Base-by-base conservation (phyloP, 2,888 invertebrate species). In the Taenaris catops region DNA sequence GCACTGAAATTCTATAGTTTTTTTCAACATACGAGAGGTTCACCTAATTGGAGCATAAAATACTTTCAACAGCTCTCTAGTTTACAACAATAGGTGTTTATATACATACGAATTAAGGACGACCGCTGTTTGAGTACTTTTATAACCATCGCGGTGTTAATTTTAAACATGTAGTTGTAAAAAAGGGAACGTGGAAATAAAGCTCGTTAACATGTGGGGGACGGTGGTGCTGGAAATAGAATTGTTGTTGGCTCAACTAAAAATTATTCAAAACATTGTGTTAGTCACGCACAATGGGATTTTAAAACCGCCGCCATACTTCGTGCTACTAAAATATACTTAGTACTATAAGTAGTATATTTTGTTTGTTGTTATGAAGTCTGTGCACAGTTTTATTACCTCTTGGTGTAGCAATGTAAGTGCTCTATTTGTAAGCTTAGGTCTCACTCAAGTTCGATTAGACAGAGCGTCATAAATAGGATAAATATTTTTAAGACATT, bases 21-120 rank as follows among this genome's bases (percentile, higher is more conserved):
- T 41, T 45, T 24, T 31, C 36, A 28, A 33, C 42, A 53, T 55
- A 48, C 42, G 48, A 53, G 63, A 65, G 59, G 58, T 62, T 58
- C 53, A 48, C 53, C 49, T 54, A 61, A 68, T 59, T 63, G 61
- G 58, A 56, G 63, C 63, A 60, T 70, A 60, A 68, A 78, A 69
- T 59, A 49, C 61, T 60, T 55, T 63, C 59, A 55, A 75, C 63
- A 46, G 54, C 64, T 57, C 76, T 71, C 70, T 40, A 44, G 66
- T 58, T 66, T 45, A 55, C 58, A 58, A 79, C 71, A 76, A 75
- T 67, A 59, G 61, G 55, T 60, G 71, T 65, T 71, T 72, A 71
- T 70, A 67, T 64, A 58, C 63, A 51, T 51, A 58, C 52, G 52
- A 68, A 68, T 64, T 66, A 62, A 59, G 57, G 47, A 46, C 45